A percentile compares a stretch with the other conserved stretches of the same genome.
These are phyloP conservation scores for Poeciliopsis retropinna DNA, from an alignment of 2,113 vertebrate species.

Conservation along the genomic window DNA sequence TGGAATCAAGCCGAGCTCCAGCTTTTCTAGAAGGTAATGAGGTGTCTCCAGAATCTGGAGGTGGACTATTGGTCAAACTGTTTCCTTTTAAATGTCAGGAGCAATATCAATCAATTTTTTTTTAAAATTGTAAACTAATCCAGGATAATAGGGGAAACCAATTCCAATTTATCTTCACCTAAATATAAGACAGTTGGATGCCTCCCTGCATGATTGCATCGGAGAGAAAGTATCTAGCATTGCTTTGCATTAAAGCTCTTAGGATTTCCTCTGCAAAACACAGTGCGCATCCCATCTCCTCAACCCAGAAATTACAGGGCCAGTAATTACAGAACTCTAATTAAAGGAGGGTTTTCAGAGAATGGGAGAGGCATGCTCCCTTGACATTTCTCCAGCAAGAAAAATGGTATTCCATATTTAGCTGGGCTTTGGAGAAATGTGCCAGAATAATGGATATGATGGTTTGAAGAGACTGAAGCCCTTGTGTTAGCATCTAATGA, in stretches of 20 bases:
- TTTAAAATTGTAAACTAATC: conserved; percentile 44
- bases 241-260: conserved; percentile 49
- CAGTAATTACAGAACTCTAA: conserved; percentile 76
- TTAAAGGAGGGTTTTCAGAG: conserved; percentile 59
- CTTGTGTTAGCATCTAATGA: conserved; percentile 56
- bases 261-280: conserved; percentile 58
- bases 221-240: conserved; percentile 38
- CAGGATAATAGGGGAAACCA: conserved; percentile 53
- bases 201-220: conserved; percentile 54
- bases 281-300: conserved; percentile 49
- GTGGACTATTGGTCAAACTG: conserved; percentile 31
- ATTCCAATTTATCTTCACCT: conserved; percentile 53
- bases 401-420: conserved; percentile 76
- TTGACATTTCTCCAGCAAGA: conserved; percentile 76
- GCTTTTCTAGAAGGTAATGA: conserved; percentile 44
- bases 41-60: conserved; percentile 25
- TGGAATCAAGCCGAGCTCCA: conserved; percentile 42
- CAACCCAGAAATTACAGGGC: conserved; percentile 68
- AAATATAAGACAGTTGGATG: conserved; percentile 45
- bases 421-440: conserved; percentile 64
- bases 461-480: conserved; percentile 48
- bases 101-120: conserved; percentile 50
- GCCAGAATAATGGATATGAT: conserved; percentile 69
- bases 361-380: conserved; percentile 70
- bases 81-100: conserved; percentile 33